phyloP scores from a whole-genome alignment of 1,140 invertebrate species.

The Formica exsecta region DNA sequence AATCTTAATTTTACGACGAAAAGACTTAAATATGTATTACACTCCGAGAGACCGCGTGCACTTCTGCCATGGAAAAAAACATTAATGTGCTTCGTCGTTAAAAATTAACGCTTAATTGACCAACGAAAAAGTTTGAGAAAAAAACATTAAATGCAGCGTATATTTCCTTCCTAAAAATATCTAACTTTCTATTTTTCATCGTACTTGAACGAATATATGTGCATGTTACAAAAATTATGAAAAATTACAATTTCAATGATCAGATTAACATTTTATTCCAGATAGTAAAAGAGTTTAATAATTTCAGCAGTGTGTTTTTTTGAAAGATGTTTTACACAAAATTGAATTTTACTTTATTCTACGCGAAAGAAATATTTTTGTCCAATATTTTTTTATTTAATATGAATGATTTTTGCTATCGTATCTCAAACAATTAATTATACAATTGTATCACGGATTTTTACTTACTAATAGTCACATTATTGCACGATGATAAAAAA shows the following conservation, averaged over 20 bases:
- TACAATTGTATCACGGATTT: no score
- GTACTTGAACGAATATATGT: background rate
- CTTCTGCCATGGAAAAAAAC: constrained; percentile 28
- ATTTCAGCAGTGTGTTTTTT: background rate
- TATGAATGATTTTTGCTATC: no score
- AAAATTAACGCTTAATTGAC: constrained; percentile 33
- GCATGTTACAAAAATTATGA: background rate
- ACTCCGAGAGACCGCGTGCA: background rate
- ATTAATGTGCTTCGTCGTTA: background rate
- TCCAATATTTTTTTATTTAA: no score
- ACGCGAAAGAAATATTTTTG: no score
- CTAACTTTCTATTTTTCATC: background rate
- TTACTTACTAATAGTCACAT: no score
- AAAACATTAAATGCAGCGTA: background rate
- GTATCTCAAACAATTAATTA: no score
- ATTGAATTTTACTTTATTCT: no score
- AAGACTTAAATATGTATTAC: constrained; percentile 4
- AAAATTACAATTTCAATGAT: background rate
- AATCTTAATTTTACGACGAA: constrained; percentile 16
- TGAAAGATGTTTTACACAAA: no score
- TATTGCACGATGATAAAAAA: no score
- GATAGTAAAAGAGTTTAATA: background rate
- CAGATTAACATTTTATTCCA: background rate
- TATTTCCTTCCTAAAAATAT: constrained; percentile 7
- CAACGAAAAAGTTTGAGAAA: constrained; percentile 42